Conservation (phyloP, 2,113 vertebrate genomes). For the Kryptolebias marmoratus region DNA sequence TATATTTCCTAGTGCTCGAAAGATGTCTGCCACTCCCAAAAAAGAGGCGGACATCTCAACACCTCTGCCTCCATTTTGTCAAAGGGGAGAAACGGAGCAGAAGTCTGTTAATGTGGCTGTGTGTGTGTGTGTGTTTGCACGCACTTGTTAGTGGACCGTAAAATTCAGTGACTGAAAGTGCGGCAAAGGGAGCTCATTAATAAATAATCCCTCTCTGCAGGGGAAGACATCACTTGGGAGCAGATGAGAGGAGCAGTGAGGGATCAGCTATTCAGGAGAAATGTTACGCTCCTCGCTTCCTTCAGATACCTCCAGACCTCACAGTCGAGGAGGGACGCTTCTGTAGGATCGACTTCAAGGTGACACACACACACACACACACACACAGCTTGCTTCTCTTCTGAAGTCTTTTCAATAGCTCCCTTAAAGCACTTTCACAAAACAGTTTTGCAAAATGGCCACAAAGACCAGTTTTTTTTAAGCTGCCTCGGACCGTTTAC, state of each 20-base stretch:
- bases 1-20: no score
- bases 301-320: conserved; percentile 90
- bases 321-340: conserved; percentile 92
- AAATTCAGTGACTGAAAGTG: conserved; percentile 19
- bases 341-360: conserved; percentile 96
- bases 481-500: no score
- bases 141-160: neutral
- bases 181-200: conserved; percentile 4
- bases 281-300: conserved; percentile 92
- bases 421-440: no score
- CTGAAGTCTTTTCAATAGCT: neutral
- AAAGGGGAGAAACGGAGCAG: conserved; percentile 9
- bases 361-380: conserved; percentile 45
- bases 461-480: no score
- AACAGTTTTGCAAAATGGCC: no score
- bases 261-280: conserved; percentile 91
- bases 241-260: conserved; percentile 79
- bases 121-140: neutral
- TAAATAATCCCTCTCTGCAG: conserved; percentile 59
- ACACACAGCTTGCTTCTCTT: neutral
- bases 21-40: no score
- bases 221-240: conserved; percentile 86
- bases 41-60: neutral
- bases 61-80: neutral
- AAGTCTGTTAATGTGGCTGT: neutral